Base-by-base conservation (phyloP, 1,140 invertebrate genomes). In the Meloidogyne exigua region DNA sequence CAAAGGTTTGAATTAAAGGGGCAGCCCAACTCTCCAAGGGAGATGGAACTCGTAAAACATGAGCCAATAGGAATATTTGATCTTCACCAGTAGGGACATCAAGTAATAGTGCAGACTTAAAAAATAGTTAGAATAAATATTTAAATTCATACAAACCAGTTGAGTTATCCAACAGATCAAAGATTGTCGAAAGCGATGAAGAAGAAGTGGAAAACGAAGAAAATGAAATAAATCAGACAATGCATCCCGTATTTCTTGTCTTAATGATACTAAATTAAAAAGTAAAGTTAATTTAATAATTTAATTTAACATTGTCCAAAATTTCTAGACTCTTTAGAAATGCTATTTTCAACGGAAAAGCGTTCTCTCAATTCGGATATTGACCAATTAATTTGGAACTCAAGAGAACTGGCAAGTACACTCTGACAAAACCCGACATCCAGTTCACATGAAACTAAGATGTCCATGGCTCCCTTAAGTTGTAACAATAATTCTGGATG, bases 221-320 rank as follows among this genome's bases (percentile, higher is more conserved):
- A 77, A 81, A 49, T 80, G 62, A 62, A 82, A 82, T 12, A 82
- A 63, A 72, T 82, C 81, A 32, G 81, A 83, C n/a, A 82, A 67
- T 1, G 81, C 77, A 18, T 76, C 81, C 9, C 63, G 63, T 10
- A 82, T 74, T 39, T 32, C 42, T 49, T 62, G 68, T 7, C 79
- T 42, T 25, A 63, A 68, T 15, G 44, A 28, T 23, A 21, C 18
- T 76, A 13, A 62, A 73, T 25, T 26, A 18, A 18, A 44, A 32
- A 25, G 9, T 15, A 25, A n/a, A 21, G 36, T 39, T 75, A 68
- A 2, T 66, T 63, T 36, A 65, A 62, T 62, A 44, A 21, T 12
- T 26, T 63, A 36, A 18, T 23, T 49, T 32, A 1, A 75, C 79
- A 66, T 74, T 83, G 2, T 57, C 77, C 36, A 21, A 75, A 76